Evolutionary conservation across 2,113 vertebrate species (phyloP).

Genomic region (Stomatorhinus ivindoensis): DNA sequence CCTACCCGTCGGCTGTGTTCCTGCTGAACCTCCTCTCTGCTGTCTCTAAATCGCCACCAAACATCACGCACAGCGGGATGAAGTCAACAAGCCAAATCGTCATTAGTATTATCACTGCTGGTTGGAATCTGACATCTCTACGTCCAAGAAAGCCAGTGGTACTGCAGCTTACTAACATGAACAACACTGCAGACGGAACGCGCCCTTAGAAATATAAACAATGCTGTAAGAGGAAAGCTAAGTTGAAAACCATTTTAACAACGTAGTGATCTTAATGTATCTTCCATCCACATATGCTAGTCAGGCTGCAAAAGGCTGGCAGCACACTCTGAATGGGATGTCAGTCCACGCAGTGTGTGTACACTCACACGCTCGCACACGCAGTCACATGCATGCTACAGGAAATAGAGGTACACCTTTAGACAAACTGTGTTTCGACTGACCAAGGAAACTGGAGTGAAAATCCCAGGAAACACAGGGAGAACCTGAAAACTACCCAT

Average conservation of each 20-base stretch:
- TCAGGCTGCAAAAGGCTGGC: neutral
- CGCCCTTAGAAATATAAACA: neutral
- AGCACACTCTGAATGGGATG: neutral
- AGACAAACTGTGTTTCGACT: neutral
- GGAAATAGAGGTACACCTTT: neutral
- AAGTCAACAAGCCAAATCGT: slow-evolving; percentile 14
- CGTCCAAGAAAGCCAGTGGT: neutral
- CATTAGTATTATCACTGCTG: slow-evolving; percentile 17
- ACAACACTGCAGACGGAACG: neutral
- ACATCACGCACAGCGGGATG: neutral
- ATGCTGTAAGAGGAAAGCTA: neutral
- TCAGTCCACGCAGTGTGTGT: neutral
- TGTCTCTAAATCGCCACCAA: slow-evolving; percentile 7
- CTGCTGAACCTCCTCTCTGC: neutral
- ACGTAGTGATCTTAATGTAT: neutral
- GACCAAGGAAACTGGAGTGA: neutral
- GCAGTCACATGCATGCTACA: neutral
- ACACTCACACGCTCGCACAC: neutral
- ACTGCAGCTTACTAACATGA: neutral
- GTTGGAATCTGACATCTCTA: slow-evolving; percentile 3
- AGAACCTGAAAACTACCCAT: neutral
- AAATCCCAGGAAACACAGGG: neutral
- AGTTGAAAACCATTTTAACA: neutral
- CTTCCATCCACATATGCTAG: neutral
- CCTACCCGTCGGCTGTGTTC: neutral